Evolutionary conservation across 2,113 vertebrate species (phyloP).

Genomic region (Tursiops truncatus): DNA sequence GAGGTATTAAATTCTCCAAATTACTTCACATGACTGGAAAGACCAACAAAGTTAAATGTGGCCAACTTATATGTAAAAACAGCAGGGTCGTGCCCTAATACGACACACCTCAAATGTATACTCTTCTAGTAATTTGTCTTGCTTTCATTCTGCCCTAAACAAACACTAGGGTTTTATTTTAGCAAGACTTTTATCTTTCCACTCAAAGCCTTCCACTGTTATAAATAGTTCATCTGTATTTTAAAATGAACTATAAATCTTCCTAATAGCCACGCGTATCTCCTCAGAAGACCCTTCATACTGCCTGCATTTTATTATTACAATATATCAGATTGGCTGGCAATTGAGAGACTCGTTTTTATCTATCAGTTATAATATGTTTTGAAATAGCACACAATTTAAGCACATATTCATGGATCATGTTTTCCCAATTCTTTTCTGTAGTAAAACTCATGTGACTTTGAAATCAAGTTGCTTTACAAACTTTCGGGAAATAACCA

Average conservation of each 20-base stretch:
- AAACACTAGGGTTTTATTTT: conserved; percentile 8
- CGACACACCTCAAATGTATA: neutral
- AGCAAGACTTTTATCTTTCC: conserved; percentile 38
- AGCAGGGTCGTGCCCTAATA: neutral
- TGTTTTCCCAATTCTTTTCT: conserved; percentile 18
- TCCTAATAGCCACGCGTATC: neutral
- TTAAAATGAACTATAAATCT: conserved; percentile 48
- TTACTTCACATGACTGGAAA: neutral
- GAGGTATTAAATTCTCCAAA: neutral
- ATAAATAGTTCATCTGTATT: conserved; percentile 7
- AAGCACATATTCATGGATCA: conserved; percentile 45
- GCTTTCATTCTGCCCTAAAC: conserved; percentile 27
- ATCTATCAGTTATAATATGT: conserved; percentile 17
- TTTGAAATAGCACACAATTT: conserved; percentile 39
- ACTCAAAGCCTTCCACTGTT: neutral
- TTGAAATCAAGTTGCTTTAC: conserved; percentile 25
- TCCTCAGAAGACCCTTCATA: conserved; percentile 2
- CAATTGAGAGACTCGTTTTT: conserved; percentile 3
- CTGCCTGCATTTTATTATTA: conserved; percentile 46
- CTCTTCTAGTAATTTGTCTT: neutral
- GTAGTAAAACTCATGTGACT: neutral
- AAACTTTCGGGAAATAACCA: neutral
- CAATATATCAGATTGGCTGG: conserved; percentile 21
- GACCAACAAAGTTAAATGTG: neutral
- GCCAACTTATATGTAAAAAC: neutral